These are phyloP conservation scores for Drosophila differens DNA, from an alignment of 2,888 invertebrate species.

Conservation along the genomic window DNA sequence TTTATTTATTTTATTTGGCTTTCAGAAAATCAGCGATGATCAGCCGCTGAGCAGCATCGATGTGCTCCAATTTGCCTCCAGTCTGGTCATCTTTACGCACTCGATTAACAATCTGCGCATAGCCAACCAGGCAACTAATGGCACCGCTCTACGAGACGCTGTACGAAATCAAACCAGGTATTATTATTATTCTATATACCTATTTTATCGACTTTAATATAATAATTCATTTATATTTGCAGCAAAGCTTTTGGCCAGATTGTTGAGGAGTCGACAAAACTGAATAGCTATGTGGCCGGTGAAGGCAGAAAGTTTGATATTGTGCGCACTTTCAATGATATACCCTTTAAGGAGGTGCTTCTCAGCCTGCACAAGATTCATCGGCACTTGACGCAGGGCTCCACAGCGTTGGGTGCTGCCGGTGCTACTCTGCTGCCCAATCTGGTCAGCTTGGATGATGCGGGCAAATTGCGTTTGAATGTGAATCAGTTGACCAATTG, in stretches of 20 bases:
- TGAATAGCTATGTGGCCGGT: constrained; percentile 22
- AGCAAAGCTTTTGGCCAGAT: constrained; percentile 55
- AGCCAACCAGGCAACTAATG: constrained; percentile 65
- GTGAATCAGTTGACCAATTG: constrained; percentile 33
- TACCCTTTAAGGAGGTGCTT: constrained; percentile 72
- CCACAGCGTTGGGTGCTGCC: constrained; percentile 30
- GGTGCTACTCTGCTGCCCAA: constrained; percentile 48
- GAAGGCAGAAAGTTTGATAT: constrained; percentile 66
- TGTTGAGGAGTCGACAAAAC: constrained; percentile 46
- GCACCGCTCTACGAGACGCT: constrained; percentile 63
- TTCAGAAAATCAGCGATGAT: constrained; percentile 70
- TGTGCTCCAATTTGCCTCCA: constrained; percentile 73
- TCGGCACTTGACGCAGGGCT: constrained; percentile 51
- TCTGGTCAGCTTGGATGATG: constrained; percentile 37
- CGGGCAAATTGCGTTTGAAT: constrained; percentile 44
- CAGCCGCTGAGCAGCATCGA: constrained; percentile 67
- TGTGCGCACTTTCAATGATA: constrained; percentile 81
- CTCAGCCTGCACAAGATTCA: constrained; percentile 46
- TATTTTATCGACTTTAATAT: neutral
- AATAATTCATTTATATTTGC: neutral
- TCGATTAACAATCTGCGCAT: constrained; percentile 79
- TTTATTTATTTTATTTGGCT: neutral
- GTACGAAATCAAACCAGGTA: constrained; percentile 70
- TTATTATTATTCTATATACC: neutral
- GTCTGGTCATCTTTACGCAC: constrained; percentile 79